Base-by-base conservation (phyloP, 2,113 vertebrate genomes). In the Hydrochoerus hydrochaeris region DNA sequence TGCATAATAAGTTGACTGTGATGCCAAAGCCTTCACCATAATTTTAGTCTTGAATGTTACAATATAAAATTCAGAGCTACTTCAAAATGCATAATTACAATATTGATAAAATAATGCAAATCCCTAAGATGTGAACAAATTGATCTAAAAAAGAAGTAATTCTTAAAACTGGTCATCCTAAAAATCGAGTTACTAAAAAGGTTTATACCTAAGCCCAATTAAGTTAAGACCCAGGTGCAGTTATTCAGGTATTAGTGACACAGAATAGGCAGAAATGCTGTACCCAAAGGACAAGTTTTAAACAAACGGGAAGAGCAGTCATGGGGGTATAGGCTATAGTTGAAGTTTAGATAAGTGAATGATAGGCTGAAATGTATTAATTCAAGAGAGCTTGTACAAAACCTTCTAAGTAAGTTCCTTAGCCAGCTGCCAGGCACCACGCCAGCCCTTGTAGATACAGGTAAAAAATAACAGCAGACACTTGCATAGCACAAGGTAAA, bases 41-140 rank as follows among this genome's bases (percentile, higher is more conserved):
- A 97, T 96, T 97, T 96, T 97, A 97, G 90, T 67, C 85, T 91
- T 93, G 85, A 75, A 88, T 90, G 63, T 94, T 96, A 95, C n/a
- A 96, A 95, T 94, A 80, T 81, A 96, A 95, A 91, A 97, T 96
- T 96, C 86, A 71, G 26, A 58, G 77, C 85, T 52, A 89, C 67
- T 96, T 97, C 52, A 65, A 94, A 92, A 96, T 83, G 67, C 88
- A 86, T 96, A 95, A 88, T 95, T 95, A 89, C 12, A 90, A 81
- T 91, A 62, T 41, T 93, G 92, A 97, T 92, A 91, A 94, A 96
- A 90, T 83, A 82, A 92, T 94, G 54, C 87, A 52, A 94, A 95
- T 78, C 62, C 30, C 85, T 84, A 86, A 89, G 46, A 96, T 86
- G 38, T 81, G 57, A 94, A 87, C 12, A 97, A 69, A 95, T 67